Conservation (phyloP, 2,888 invertebrate genomes). For the Epinotia bilunana region DNA sequence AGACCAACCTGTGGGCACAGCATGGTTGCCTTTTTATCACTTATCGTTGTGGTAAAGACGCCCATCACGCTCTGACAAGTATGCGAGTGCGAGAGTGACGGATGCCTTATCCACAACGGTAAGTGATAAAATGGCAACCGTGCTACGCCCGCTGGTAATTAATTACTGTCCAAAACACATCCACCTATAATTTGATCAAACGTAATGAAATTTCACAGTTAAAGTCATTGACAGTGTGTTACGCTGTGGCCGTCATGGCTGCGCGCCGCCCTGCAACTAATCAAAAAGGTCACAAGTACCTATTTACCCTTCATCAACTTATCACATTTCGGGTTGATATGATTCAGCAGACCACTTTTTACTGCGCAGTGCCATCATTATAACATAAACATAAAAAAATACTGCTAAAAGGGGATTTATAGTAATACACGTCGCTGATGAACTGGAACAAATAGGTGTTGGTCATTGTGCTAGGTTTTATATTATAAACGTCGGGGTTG, state of each 20-base stretch:
- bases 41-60: too few species aligned
- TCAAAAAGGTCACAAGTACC: background rate
- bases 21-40: too few species aligned
- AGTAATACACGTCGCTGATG: constrained; percentile 35
- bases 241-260: constrained; percentile 34
- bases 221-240: constrained; percentile 43
- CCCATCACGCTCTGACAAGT: too few species aligned
- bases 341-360: constrained; percentile 28
- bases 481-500: background rate
- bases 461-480: constrained; percentile 22
- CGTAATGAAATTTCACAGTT: constrained; percentile 43
- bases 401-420: constrained; percentile 40
- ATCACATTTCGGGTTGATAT: background rate
- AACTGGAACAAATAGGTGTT: constrained; percentile 36
- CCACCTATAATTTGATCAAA: constrained; percentile 39
- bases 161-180: constrained; percentile 16
- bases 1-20: too few species aligned
- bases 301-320: constrained; percentile 10
- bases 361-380: constrained; percentile 33
- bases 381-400: constrained; percentile 35
- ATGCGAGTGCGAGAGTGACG: too few species aligned
- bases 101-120: too few species aligned
- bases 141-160: too few species aligned
- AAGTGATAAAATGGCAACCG: too few species aligned
- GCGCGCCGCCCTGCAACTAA: constrained; percentile 21